phyloP scores from a whole-genome alignment of 2,797 vertebrate genomes.

The Chlorospingus semifuscus region DNA sequence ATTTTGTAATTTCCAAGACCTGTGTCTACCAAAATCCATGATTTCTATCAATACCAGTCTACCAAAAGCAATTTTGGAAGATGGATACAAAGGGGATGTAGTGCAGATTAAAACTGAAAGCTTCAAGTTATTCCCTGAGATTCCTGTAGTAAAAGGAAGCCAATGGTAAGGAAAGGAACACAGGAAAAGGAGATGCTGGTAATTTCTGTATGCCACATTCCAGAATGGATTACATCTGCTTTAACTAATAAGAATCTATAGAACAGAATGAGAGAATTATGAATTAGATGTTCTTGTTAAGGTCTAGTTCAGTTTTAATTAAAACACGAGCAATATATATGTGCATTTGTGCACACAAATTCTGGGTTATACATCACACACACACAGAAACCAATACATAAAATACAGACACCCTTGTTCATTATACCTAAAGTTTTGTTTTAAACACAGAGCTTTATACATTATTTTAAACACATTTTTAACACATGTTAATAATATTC shows the following conservation, averaged over 20 bases:
- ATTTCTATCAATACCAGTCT: neutral
- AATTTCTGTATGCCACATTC: conserved; percentile 21
- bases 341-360: neutral
- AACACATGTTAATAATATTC: conserved; percentile 79
- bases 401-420: conserved; percentile 43
- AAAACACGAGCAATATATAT: conserved; percentile 63
- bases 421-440: conserved; percentile 67
- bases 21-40: neutral
- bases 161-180: neutral
- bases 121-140: neutral
- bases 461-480: conserved; percentile 73
- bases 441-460: conserved; percentile 64
- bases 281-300: conserved; percentile 69
- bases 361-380: conserved; percentile 46
- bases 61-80: neutral
- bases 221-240: conserved; percentile 63
- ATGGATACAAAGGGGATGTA: neutral
- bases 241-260: conserved; percentile 61
- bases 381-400: neutral
- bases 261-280: conserved; percentile 55
- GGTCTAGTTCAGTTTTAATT: conserved; percentile 78
- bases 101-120: neutral
- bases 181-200: neutral
- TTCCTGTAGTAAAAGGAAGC: neutral
- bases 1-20: neutral